Conservation (phyloP, 2,888 invertebrate species). For the Troglohyphantes excavatus region DNA sequence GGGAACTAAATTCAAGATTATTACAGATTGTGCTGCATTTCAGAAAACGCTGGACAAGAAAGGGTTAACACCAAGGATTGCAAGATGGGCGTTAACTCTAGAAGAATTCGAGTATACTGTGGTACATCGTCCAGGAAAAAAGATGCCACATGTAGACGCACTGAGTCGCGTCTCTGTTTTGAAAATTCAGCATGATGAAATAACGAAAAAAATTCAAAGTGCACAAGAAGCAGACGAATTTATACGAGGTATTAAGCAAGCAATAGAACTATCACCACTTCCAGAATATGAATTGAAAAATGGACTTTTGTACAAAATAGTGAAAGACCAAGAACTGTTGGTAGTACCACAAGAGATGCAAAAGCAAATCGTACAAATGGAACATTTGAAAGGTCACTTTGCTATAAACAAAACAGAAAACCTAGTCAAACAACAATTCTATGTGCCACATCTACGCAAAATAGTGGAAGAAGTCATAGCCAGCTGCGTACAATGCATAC, state of each 20-base stretch:
- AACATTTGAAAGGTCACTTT: neutral
- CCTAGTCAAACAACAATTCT: neutral
- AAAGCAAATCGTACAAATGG: neutral
- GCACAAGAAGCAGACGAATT: neutral
- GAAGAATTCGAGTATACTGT: constrained; percentile 12
- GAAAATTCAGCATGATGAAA: neutral
- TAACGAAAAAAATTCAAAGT: neutral
- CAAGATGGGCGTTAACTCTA: neutral
- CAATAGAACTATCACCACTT: neutral
- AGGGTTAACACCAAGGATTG: neutral
- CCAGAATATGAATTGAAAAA: neutral
- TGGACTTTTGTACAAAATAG: constrained; percentile 8
- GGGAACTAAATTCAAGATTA: constrained; percentile 5
- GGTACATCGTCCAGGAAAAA: neutral
- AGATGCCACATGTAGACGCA: constrained; percentile 20
- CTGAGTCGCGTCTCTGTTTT: neutral
- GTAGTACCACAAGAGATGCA: constrained; percentile 24
- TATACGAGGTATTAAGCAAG: neutral
- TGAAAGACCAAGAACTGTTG: constrained; percentile 11
- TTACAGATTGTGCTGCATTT: constrained; percentile 12
- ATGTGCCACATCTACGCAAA: neutral
- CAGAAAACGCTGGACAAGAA: constrained; percentile 15
- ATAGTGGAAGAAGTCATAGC: neutral
- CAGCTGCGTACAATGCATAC: constrained; percentile 25
- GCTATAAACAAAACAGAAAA: neutral